Evolutionary conservation across 2,888 invertebrate species (phyloP).

Genomic region (Watsonalla binaria): DNA sequence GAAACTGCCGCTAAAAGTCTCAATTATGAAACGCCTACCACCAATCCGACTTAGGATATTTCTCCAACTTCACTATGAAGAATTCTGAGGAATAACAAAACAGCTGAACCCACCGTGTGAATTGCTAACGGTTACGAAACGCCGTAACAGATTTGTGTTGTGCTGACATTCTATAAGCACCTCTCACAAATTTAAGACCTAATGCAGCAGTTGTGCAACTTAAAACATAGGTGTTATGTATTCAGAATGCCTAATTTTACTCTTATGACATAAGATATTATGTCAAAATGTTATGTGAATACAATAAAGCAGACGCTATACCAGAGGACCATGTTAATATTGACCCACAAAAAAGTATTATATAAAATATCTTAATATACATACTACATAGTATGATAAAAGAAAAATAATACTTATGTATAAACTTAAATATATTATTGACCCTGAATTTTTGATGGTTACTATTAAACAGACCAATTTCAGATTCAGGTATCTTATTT

Average conservation of each 20-base stretch:
- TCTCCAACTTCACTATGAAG: slow-evolving; percentile 26
- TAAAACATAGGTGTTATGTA: background rate
- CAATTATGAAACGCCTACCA: slow-evolving; percentile 58
- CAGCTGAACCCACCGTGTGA: slow-evolving; percentile 38
- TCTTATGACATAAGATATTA: background rate
- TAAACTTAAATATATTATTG: too few relatives aligned
- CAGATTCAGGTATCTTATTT: too few relatives aligned
- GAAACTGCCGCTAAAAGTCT: slow-evolving; percentile 55
- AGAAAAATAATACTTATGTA: too few relatives aligned
- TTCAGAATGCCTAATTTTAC: too few relatives aligned
- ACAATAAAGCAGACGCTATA: too few relatives aligned
- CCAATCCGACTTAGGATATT: slow-evolving; percentile 40
- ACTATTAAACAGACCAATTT: too few relatives aligned
- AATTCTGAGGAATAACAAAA: slow-evolving; percentile 36
- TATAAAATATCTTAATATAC: too few relatives aligned
- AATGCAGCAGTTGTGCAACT: slow-evolving; percentile 24
- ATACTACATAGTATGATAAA: too few relatives aligned
- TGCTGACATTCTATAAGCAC: slow-evolving; percentile 36
- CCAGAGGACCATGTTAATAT: too few relatives aligned
- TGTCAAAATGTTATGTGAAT: background rate
- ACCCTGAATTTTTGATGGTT: too few relatives aligned
- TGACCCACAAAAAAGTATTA: too few relatives aligned
- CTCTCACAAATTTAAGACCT: slow-evolving; percentile 33
- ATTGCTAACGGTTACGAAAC: slow-evolving; percentile 48
- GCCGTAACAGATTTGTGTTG: slow-evolving; percentile 18